Conservation (phyloP, 2,797 vertebrate species). For the Xiphorhynchus erythropygius region DNA sequence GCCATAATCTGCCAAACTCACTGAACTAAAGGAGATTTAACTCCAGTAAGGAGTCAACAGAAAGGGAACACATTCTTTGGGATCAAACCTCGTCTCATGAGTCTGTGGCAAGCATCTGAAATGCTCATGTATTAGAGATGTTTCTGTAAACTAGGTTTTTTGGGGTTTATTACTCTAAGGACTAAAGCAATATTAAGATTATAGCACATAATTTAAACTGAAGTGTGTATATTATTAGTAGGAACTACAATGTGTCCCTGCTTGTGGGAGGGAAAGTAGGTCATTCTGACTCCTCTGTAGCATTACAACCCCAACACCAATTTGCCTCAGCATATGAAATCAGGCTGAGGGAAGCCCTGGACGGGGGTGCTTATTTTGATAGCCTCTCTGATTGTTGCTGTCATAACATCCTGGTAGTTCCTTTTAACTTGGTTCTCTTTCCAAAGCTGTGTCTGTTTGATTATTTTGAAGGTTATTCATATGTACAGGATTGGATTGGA, state of each 20-base stretch:
- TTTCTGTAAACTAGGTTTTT: slow-evolving; percentile 30
- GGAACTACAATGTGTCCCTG: not conserved
- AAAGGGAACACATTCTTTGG: not conserved
- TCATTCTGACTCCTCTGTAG: not conserved
- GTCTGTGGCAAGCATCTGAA: not conserved
- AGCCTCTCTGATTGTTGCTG: not conserved
- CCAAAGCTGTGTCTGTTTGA: not conserved
- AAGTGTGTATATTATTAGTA: slow-evolving; percentile 28
- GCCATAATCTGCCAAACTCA: not conserved
- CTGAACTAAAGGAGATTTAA: not conserved
- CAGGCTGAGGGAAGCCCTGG: not conserved
- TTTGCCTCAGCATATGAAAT: not conserved
- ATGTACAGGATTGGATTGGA: not conserved
- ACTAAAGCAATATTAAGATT: not conserved
- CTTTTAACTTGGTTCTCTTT: not conserved
- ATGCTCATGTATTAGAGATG: slow-evolving; percentile 41
- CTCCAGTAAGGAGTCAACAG: not conserved
- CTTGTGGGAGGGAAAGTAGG: slow-evolving; percentile 35
- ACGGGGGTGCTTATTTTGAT: not conserved
- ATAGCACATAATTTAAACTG: not conserved
- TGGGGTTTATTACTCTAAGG: not conserved
- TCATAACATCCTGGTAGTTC: not conserved
- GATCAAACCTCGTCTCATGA: not conserved
- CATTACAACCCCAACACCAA: not conserved
- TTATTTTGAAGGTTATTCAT: not conserved